These are phyloP conservation scores for Clarias gariepinus DNA, from an alignment of 2,113 vertebrate genomes.

Conservation along the genomic window DNA sequence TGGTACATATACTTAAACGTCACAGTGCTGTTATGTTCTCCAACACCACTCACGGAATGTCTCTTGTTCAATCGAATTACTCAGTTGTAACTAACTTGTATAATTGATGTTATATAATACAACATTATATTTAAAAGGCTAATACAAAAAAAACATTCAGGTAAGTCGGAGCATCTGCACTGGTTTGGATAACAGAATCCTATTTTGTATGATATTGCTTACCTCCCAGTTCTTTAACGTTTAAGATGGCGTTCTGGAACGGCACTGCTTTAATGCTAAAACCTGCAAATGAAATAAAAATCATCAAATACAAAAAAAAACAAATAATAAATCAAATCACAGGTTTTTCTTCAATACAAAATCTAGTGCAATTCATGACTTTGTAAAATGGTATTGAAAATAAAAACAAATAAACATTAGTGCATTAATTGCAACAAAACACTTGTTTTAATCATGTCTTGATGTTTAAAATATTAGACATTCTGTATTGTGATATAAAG, in stretches of 20 bases:
- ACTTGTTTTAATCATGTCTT: neutral
- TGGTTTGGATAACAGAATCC: neutral
- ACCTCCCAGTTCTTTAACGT: constrained; percentile 92
- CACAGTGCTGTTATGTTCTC: no score
- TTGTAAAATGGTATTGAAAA: neutral
- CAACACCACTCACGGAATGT: no score
- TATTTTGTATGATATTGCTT: constrained; percentile 47
- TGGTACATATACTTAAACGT: no score
- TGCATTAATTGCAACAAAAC: neutral
- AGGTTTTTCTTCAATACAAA: neutral
- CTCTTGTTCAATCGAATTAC: no score
- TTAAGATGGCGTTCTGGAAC: constrained; percentile 87
- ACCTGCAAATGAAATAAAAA: constrained; percentile 66
- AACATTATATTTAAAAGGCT: neutral
- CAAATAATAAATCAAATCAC: neutral
- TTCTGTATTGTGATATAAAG: neutral
- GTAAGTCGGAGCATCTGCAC: neutral
- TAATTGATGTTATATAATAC: no score
- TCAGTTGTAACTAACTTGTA: neutral
- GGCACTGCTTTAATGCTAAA: constrained; percentile 91
- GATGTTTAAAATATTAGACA: neutral
- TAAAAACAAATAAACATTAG: neutral
- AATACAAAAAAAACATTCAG: neutral
- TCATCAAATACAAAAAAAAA: neutral
- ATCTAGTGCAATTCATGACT: neutral